Evolutionary conservation across 1,140 invertebrate genomes (phyloP).

Genomic region (Oedothorax gibbosus): DNA sequence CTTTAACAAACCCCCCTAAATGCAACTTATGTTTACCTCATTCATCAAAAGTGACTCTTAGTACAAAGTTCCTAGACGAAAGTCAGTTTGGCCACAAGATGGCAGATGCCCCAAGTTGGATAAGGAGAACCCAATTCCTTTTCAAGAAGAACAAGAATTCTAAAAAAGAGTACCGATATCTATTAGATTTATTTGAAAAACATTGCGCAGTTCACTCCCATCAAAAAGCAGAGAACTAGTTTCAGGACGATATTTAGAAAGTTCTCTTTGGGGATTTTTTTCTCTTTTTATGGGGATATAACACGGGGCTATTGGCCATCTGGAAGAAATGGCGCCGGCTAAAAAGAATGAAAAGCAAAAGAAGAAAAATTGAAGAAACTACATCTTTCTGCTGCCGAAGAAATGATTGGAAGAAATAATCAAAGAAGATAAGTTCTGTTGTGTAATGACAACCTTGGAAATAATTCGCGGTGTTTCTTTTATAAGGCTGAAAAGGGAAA

Average conservation of each 20-base stretch:
- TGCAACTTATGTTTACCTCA: conserved; percentile 36
- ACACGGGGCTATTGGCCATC: neutral
- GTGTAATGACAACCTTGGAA: too few species aligned
- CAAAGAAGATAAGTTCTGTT: too few species aligned
- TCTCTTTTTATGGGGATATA: neutral
- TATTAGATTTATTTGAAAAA: conserved; percentile 23
- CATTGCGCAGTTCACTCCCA: too few species aligned
- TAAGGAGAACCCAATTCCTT: neutral
- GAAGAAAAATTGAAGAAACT: too few species aligned
- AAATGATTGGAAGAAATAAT: too few species aligned
- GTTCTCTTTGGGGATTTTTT: neutral
- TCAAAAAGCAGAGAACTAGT: too few species aligned
- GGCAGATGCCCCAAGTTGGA: neutral
- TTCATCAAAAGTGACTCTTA: conserved; percentile 42
- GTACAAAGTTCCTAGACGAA: conserved; percentile 1
- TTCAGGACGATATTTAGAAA: too few species aligned
- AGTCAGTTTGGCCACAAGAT: conserved; percentile 14
- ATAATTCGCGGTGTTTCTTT: too few species aligned
- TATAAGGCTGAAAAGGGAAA: too few species aligned
- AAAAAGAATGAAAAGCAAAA: neutral
- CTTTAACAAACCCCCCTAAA: conserved; percentile 22
- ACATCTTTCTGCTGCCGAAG: too few species aligned
- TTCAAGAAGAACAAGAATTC: neutral
- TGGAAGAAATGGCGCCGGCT: neutral
- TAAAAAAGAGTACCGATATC: neutral